Base-by-base conservation (phyloP, 2,113 vertebrate genomes). In the Cavia porcellus region DNA sequence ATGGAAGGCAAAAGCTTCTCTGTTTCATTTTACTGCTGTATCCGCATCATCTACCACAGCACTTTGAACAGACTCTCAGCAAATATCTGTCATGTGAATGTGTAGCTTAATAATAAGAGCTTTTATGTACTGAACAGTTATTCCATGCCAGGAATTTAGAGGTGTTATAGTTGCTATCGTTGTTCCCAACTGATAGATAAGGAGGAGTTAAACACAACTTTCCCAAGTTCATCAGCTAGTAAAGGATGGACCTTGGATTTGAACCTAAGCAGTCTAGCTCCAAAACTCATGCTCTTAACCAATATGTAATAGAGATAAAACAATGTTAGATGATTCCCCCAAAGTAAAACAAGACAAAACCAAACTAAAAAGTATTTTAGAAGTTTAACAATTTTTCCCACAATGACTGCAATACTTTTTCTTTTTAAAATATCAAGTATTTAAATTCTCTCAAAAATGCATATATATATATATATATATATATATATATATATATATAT, bases 311-410 rank as follows among this genome's bases (percentile, higher is more conserved):
- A 87, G 35, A 15, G 32, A 70, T 24, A 50, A 62, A 79, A 52
- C 17, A 57, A 57, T 62, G 55, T 85, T 84, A 89, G 42, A 92
- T 90, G 84, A 66, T 64, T 93, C 70, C 9, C 28, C 35, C n/a
- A 45, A 75, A 86, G 57, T 86, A 92, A 97, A 97, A 38, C 42
- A 86, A 93, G 74, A 83, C 30, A 81, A 95, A 95, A 62, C 9
- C 55, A 75, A 38, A 42, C 52, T 83, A 77, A 94, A 61, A 94
- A n/a, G n/a, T 82, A 1, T 70, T 61, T 45, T 10, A 64, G 82
- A 90, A 55, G 62, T 38, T 42, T 79, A 66, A 38, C 86, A 62
- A 86, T 62, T 77, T 94, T 95, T 85, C 61, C 72, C n/a, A 38
- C 17, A 15, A 79, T 17, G 13, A 52, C 17, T 50, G 72, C 74